phyloP scores from a whole-genome alignment of 2,113 vertebrate species.

The Oncorhynchus masou region DNA sequence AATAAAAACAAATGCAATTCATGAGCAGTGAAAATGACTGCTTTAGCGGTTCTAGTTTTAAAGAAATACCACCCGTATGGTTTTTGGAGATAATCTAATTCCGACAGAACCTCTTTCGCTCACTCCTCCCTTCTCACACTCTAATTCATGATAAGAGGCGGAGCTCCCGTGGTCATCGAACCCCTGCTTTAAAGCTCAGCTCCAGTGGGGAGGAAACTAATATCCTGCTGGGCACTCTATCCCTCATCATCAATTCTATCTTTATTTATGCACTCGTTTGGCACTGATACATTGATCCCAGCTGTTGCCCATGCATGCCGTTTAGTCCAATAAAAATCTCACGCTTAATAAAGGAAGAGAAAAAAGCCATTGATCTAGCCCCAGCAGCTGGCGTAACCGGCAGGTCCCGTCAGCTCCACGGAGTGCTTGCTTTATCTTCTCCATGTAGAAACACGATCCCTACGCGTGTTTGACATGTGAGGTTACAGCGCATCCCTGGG shows the following conservation, averaged over 20 bases:
- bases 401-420: constrained; percentile 35
- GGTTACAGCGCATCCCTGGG: neutral
- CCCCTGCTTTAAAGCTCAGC: neutral
- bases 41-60: too few relatives aligned
- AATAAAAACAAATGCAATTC: too few relatives aligned
- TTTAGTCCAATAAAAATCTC: constrained; percentile 57
- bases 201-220: neutral
- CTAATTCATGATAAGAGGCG: neutral
- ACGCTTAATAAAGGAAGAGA: constrained; percentile 26
- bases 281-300: constrained; percentile 37
- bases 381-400: constrained; percentile 42
- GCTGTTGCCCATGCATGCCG: constrained; percentile 50
- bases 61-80: constrained; percentile 17
- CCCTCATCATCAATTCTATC: neutral
- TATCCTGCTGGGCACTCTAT: neutral
- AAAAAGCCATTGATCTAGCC: constrained; percentile 37
- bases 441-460: constrained; percentile 16
- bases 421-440: constrained; percentile 30
- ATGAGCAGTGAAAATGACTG: too few relatives aligned
- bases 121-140: neutral
- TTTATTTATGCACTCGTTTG: constrained; percentile 18
- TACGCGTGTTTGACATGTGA: constrained; percentile 8
- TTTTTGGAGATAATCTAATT: constrained; percentile 26
- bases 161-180: neutral
- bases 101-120: neutral